Base-by-base conservation (phyloP, 2,888 invertebrate genomes). In the Spicauda simplicius region DNA sequence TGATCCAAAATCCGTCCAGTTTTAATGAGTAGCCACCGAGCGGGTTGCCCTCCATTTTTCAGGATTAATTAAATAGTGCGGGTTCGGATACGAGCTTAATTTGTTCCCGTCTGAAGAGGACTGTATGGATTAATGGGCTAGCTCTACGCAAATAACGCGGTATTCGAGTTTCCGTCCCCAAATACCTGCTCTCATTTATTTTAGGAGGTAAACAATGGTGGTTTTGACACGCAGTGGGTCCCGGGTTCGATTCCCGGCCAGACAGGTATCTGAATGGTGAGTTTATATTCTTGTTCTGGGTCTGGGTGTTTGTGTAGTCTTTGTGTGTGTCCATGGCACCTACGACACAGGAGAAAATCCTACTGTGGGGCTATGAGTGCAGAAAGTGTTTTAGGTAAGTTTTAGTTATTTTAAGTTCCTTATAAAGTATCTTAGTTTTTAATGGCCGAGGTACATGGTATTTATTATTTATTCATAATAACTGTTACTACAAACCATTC, bases 21-120 rank as follows among this genome's bases (percentile, higher is more conserved):
- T 59, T 68, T 63, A 64, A 64, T 64, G 68, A 63, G 55, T n/a
- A n/a, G 65, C 58, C 53, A 58, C 30, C n/a, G 41, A 58, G 19
- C 16, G 25, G 20, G 33, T 37, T 20, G 52, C 58, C 64, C 18
- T 59, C 58, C 57, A 68, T 68, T 68, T 68, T 68, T 68, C 68
- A 68, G 61, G 66, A 67, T 67, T 67, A 67, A 67, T 67, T 67
- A 67, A 67, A 67, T 67, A 67, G 66, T 61, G 56, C 16, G 33
- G 60, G 64, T n/a, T 59, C 54, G 60, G 45, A 59, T 60, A 41
- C 61, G 50, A 61, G 67, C 61, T 67, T 52, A 55, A 67, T 61
- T 67, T 67, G 67, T 67, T 52, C 60, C 12, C 60, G 66, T 55
- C 63, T 63, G 54, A 14, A 57, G 58, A 59, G 59, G 33, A 65